These are phyloP conservation scores for Corythucha ciliata DNA, from an alignment of 2,888 invertebrate species.

Conservation along the genomic window DNA sequence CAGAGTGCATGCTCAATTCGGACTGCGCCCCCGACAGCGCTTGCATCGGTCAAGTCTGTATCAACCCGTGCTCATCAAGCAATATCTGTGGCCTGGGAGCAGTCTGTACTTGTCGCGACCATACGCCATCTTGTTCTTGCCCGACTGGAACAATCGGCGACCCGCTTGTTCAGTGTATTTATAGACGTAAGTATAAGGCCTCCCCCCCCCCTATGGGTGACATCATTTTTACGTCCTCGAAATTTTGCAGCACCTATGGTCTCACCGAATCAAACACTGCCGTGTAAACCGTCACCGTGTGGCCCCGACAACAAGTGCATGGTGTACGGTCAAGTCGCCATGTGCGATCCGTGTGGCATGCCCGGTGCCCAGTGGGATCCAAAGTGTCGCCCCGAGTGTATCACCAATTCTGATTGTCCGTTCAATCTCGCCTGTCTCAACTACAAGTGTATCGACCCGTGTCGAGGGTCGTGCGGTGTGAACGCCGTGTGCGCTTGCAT, in stretches of 20 bases:
- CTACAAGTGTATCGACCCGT: conserved; percentile 66
- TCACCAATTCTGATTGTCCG: conserved; percentile 69
- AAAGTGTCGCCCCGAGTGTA: conserved; percentile 71
- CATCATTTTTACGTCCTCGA: background rate
- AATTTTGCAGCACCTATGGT: conserved; percentile 45
- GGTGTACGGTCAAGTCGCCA: conserved; percentile 63
- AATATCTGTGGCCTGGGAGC: conserved; percentile 73
- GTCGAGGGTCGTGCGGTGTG: conserved; percentile 68
- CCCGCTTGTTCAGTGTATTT: conserved; percentile 64
- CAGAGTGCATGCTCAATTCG: conserved; percentile 73
- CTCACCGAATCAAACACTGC: conserved; percentile 53
- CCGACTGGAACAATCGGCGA: conserved; percentile 69
- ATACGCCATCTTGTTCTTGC: conserved; percentile 74
- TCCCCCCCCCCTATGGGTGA: background rate
- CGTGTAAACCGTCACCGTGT: conserved; percentile 71
- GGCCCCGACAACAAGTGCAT: conserved; percentile 58
- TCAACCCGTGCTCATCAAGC: conserved; percentile 59
- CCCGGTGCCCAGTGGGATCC: conserved; percentile 59
- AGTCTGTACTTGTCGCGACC: conserved; percentile 66
- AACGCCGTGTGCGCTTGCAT: conserved; percentile 62
- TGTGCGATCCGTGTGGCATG: conserved; percentile 68
- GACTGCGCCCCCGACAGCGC: conserved; percentile 66
- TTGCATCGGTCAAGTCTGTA: conserved; percentile 63
- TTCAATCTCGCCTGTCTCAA: conserved; percentile 66
- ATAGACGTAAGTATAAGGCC: conserved; percentile 43